These are phyloP conservation scores for Phrynosoma blainvillii DNA, from an alignment of 2,113 vertebrate genomes.

Conservation along the genomic window DNA sequence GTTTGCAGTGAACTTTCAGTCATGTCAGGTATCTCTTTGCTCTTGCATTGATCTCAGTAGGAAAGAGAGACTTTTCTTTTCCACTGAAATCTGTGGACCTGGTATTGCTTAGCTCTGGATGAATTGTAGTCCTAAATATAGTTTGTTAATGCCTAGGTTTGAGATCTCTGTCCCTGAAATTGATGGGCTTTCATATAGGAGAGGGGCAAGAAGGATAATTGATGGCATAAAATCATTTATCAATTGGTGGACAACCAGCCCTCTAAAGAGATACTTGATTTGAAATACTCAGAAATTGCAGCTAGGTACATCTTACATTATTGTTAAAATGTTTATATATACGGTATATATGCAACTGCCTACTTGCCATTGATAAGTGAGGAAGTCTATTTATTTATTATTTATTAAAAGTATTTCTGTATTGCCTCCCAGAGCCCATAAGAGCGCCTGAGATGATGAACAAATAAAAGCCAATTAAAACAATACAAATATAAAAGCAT, in stretches of 20 bases:
- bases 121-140: background rate
- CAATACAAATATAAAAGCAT: no score
- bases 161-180: background rate
- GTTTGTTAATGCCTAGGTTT: background rate
- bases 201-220: no score
- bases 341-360: background rate
- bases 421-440: no score
- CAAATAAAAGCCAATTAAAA: no score
- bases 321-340: background rate
- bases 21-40: no score
- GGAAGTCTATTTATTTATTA: background rate
- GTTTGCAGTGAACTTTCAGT: no score
- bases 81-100: background rate
- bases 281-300: background rate
- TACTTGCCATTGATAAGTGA: background rate
- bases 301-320: background rate
- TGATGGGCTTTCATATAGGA: no score
- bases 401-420: no score
- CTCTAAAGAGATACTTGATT: background rate
- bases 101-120: background rate
- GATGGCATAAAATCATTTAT: background rate
- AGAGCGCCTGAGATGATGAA: no score
- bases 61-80: background rate
- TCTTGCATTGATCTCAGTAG: background rate
- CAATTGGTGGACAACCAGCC: background rate